Evolutionary conservation across 2,113 vertebrate genomes (phyloP).

Genomic region (Caloenas nicobarica): DNA sequence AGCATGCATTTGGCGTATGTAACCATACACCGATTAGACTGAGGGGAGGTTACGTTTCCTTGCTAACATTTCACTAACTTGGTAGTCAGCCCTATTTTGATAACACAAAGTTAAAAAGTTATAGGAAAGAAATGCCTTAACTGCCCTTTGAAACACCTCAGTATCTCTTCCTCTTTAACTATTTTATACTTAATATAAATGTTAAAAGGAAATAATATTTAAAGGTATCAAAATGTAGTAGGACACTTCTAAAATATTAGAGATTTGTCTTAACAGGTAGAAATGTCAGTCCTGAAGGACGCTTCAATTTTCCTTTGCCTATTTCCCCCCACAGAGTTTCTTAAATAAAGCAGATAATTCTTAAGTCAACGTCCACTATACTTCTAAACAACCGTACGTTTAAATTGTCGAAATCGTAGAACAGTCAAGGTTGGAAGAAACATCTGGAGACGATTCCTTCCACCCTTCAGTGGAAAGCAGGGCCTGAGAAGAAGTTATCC

Average conservation of each 20-base stretch:
- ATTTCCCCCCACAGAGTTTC: rapidly evolving
- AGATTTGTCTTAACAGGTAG: background rate
- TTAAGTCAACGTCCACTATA: background rate
- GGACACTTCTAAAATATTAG: too few relatives aligned
- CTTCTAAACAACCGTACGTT: background rate
- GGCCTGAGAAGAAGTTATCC: too few relatives aligned
- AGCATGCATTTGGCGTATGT: background rate
- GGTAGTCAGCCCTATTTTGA: background rate
- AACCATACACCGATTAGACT: background rate
- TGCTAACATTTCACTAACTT: background rate
- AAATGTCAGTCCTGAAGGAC: background rate
- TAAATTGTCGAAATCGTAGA: background rate
- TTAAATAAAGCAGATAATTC: background rate
- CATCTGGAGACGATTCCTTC: background rate
- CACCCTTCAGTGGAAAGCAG: background rate
- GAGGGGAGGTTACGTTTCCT: background rate
- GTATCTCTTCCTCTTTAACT: background rate
- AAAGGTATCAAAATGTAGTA: background rate
- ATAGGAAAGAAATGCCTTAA: background rate
- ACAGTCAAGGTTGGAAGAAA: background rate
- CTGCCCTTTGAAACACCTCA: background rate
- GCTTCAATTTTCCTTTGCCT: background rate
- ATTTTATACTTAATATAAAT: background rate
- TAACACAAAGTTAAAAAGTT: background rate
- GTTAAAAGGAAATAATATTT: background rate